Conservation (phyloP, 2,113 vertebrate genomes). For the Willisornis vidua region DNA sequence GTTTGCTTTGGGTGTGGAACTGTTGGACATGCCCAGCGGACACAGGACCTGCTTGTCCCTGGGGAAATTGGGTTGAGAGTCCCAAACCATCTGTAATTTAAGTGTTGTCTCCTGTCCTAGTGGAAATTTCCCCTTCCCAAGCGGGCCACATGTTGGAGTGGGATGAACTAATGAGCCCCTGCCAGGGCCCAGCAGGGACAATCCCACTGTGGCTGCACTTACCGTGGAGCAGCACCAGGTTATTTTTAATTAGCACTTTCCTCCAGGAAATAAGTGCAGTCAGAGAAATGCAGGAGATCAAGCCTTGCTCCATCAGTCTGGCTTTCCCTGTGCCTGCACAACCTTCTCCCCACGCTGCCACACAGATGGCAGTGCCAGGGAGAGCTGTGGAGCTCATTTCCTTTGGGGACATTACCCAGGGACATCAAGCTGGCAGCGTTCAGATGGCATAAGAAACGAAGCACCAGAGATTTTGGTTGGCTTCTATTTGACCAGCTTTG, state of each 20-base stretch:
- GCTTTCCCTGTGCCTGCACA: background rate
- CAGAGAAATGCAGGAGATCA: background rate
- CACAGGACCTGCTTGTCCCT: background rate
- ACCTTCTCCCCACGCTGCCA: background rate
- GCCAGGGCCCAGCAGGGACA: constrained; percentile 42
- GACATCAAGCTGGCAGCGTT: constrained; percentile 58
- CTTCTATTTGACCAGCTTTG: background rate
- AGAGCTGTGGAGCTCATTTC: constrained; percentile 63
- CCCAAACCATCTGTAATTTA: background rate
- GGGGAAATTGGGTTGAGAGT: background rate
- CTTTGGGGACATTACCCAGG: constrained; percentile 42
- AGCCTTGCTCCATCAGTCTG: background rate
- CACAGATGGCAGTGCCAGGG: constrained; percentile 63
- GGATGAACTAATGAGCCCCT: constrained; percentile 52
- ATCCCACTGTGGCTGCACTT: constrained; percentile 11
- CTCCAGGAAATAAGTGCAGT: constrained; percentile 1
- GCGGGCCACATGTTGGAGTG: constrained; percentile 60
- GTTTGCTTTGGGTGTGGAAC: rapidly evolving
- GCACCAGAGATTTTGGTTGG: background rate
- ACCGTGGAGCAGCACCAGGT: background rate
- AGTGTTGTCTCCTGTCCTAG: background rate
- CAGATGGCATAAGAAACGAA: background rate
- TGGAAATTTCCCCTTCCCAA: constrained; percentile 43
- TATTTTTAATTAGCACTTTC: constrained; percentile 46
- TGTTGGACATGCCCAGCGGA: rapidly evolving